Percentiles rank a stretch among this genome's conserved stretches.
Evolutionary conservation across 2,888 invertebrate species (phyloP).

Genomic region (Drosophila aldrichi): DNA sequence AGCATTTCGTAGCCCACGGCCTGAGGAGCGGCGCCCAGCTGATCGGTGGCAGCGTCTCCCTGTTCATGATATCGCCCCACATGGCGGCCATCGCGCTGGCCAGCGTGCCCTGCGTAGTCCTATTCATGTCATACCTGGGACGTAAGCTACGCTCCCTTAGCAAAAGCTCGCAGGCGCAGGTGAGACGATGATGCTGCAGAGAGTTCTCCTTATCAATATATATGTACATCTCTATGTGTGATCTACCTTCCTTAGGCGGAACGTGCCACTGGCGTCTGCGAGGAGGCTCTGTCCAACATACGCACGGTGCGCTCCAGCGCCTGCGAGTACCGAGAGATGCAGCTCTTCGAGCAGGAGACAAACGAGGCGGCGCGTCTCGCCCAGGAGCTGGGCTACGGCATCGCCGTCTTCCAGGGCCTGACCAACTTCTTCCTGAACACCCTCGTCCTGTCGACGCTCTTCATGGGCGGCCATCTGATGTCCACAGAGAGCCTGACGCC

Average conservation of each 20-base stretch:
- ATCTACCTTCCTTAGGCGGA: constrained; percentile 87
- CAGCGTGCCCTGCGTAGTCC: constrained; percentile 94
- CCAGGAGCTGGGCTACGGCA: constrained; percentile 93
- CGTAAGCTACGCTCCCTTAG: constrained; percentile 91
- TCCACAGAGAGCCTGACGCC: constrained; percentile 92
- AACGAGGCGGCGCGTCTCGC: constrained; percentile 90
- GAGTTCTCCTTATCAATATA: no score
- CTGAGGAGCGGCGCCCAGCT: constrained; percentile 95
- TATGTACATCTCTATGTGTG: background rate
- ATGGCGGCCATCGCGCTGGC: constrained; percentile 93
- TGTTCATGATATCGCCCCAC: constrained; percentile 95
- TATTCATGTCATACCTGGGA: constrained; percentile 94
- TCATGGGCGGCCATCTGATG: constrained; percentile 95
- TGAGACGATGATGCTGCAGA: constrained; percentile 74
- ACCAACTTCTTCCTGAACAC: constrained; percentile 92
- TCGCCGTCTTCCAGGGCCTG: constrained; percentile 95
- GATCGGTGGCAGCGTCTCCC: constrained; percentile 85
- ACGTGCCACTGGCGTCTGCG: constrained; percentile 94
- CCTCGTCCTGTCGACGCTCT: constrained; percentile 95
- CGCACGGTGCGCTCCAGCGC: constrained; percentile 97
- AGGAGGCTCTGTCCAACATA: constrained; percentile 97
- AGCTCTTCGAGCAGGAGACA: constrained; percentile 91
- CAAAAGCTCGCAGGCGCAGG: constrained; percentile 93
- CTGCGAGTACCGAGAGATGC: constrained; percentile 93
- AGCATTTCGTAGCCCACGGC: constrained; percentile 96